phyloP scores from a whole-genome alignment of 92 coral and sea anemone genomes.

The Chrysogorgia sp. region DNA sequence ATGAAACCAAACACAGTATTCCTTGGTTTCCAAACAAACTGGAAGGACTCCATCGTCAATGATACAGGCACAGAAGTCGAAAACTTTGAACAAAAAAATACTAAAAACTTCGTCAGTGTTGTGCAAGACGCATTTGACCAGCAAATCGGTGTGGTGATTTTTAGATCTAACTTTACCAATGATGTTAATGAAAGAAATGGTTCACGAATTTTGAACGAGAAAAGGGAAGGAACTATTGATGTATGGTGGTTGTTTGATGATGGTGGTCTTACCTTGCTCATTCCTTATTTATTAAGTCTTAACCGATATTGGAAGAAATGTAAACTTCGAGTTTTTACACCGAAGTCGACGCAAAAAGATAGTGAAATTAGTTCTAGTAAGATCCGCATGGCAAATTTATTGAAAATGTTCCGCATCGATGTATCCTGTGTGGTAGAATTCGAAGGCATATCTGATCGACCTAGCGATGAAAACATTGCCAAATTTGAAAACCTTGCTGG shows the following conservation, averaged over 20 bases:
- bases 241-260: slow-evolving; percentile 99
- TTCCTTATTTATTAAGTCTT: slow-evolving; percentile 84
- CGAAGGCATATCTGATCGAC: slow-evolving; percentile 77
- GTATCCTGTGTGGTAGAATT: slow-evolving; percentile 84
- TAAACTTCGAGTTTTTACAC: slow-evolving; percentile 85
- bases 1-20: slow-evolving; percentile 89
- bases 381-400: slow-evolving; percentile 86
- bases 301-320: slow-evolving; percentile 91
- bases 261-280: slow-evolving; percentile 89
- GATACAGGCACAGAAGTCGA: not conserved
- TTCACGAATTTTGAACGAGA: slow-evolving; percentile 74
- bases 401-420: slow-evolving; percentile 93
- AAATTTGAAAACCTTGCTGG: slow-evolving; percentile 82
- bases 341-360: slow-evolving; percentile 68
- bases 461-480: slow-evolving; percentile 69
- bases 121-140: slow-evolving; percentile 95
- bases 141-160: slow-evolving; percentile 80
- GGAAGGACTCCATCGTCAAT: slow-evolving; percentile 50
- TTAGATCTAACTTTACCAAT: slow-evolving; percentile 70
- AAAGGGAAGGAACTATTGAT: slow-evolving; percentile 91
- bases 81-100: slow-evolving; percentile 17
- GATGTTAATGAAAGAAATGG: slow-evolving; percentile 60
- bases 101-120: slow-evolving; percentile 77
- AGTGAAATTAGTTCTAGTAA: slow-evolving; percentile 71
- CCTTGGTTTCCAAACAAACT: slow-evolving; percentile 88